Base-by-base conservation (phyloP, 2,888 invertebrate species). In the Keiferia lycopersicella region DNA sequence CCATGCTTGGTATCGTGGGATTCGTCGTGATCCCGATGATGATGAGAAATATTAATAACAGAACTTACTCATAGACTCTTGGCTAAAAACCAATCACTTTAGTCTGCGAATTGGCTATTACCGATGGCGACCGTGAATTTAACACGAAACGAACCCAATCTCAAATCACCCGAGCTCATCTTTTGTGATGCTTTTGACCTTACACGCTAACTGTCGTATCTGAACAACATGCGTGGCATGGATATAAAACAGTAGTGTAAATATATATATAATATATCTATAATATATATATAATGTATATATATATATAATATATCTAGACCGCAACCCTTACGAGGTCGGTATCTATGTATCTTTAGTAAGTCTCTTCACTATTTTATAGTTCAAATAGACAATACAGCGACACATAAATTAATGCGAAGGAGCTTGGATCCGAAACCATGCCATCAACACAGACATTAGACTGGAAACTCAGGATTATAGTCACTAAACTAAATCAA, bases 401-500 rank as follows among this genome's bases (percentile, higher is more conserved):
- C 12, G 12, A 41, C 14, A 6, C 41, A 41, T 41, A 41, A 41
- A 41, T 39, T 39, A 11, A 41, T 41, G 14, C 41, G 41, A 41
- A 14, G 41, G 3, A 41, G 39, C 14, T 41, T 41, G n/a, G 14
- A 41, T 14, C 41, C 41, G 14, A 34, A 34, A 41, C 41, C 41
- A 3, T 41, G 1, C 41, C 41, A 41, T 41, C 41, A 41, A 41
- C 41, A 41, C 41, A 41, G n/a, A 41, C 41, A 41, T 41, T 41
- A n/a, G 41, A 14, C 41, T 41, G 14, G 14, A 41, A 41, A 41
- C 41, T 41, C 41, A 41, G 41, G 41, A 41, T 41, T 41, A 41
- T 41, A 41, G 41, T 11, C 41, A 41, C 14, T 41, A 41, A 41
- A 41, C 41, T 41, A 41, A 41, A 51, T 51, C 51, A 51, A 51